phyloP scores from a whole-genome alignment of 1,140 invertebrate species.

The Probaryconus sp. region DNA sequence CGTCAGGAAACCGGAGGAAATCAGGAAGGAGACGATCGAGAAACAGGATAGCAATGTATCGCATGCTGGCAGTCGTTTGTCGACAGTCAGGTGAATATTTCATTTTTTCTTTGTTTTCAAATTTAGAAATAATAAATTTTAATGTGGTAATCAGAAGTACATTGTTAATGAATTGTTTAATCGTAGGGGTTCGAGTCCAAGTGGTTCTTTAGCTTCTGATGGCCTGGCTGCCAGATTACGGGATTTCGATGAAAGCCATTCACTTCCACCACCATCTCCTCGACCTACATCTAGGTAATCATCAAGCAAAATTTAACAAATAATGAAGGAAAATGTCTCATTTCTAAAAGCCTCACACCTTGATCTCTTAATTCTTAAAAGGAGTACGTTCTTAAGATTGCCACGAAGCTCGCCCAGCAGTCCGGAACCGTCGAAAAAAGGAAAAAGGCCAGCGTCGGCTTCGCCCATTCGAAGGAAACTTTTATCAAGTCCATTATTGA shows the following conservation, averaged over 20 bases:
- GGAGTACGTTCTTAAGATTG: conserved; percentile 74
- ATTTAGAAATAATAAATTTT: too few species aligned
- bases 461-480: conserved; percentile 87
- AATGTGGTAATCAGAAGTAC: conserved; percentile 2
- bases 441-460: conserved; percentile 86
- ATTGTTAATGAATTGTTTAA: not conserved
- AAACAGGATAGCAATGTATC: conserved; percentile 1
- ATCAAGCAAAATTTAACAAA: not conserved
- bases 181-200: conserved; percentile 70
- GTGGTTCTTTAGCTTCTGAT: conserved; percentile 73
- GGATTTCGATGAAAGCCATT: conserved; percentile 75
- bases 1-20: conserved; percentile 18
- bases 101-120: too few species aligned
- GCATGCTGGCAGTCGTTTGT: conserved; percentile 49
- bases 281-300: conserved; percentile 70
- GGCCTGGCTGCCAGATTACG: conserved; percentile 72
- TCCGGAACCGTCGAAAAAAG: conserved; percentile 84
- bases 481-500: conserved; percentile 88
- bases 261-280: conserved; percentile 75
- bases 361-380: conserved; percentile 21
- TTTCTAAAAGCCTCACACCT: not conserved
- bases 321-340: too few species aligned
- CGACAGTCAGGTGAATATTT: conserved; percentile 63
- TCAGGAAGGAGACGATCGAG: conserved; percentile 14
- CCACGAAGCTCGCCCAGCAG: conserved; percentile 85